Evolutionary conservation across 1,140 invertebrate species (phyloP).

Genomic region (Rhyzopertha dominica): DNA sequence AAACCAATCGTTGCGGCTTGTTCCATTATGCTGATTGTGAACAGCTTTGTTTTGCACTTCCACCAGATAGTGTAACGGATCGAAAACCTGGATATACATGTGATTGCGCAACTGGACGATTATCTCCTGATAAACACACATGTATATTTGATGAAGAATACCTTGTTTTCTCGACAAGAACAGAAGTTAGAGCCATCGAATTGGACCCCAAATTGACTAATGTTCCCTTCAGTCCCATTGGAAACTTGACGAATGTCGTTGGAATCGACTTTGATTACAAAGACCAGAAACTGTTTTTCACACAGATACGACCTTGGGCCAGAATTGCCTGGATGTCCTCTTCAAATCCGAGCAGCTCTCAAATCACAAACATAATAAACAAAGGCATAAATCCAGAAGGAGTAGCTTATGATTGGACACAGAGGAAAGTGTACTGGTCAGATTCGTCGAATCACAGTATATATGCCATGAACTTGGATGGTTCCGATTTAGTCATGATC

Average conservation of each 20-base stretch:
- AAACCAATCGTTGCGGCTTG: slow-evolving; percentile 71
- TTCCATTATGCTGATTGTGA: slow-evolving; percentile 80
- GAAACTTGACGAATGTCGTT: slow-evolving; percentile 93
- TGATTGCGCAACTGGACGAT: slow-evolving; percentile 84
- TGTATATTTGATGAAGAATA: slow-evolving; percentile 84
- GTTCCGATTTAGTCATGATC: slow-evolving; percentile 87
- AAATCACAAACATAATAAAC: slow-evolving; percentile 68
- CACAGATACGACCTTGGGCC: slow-evolving; percentile 87
- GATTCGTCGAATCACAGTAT: slow-evolving; percentile 92
- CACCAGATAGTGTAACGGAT: slow-evolving; percentile 49
- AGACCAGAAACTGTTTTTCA: slow-evolving; percentile 83
- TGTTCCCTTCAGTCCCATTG: slow-evolving; percentile 79
- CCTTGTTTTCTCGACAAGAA: slow-evolving; percentile 85
- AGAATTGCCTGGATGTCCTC: slow-evolving; percentile 76
- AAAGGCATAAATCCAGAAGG: slow-evolving; percentile 91
- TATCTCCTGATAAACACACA: slow-evolving; percentile 54
- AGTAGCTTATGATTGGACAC: slow-evolving; percentile 95
- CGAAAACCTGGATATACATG: slow-evolving; percentile 55
- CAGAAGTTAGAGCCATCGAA: slow-evolving; percentile 82
- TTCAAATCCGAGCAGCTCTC: slow-evolving; percentile 55
- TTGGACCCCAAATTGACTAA: slow-evolving; percentile 75
- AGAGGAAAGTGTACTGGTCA: slow-evolving; percentile 96
- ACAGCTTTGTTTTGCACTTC: slow-evolving; percentile 93
- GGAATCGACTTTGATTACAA: slow-evolving; percentile 93
- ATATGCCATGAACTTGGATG: slow-evolving; percentile 90